Evolutionary conservation across 2,888 invertebrate genomes (phyloP).

Genomic region (Chesias legatella): DNA sequence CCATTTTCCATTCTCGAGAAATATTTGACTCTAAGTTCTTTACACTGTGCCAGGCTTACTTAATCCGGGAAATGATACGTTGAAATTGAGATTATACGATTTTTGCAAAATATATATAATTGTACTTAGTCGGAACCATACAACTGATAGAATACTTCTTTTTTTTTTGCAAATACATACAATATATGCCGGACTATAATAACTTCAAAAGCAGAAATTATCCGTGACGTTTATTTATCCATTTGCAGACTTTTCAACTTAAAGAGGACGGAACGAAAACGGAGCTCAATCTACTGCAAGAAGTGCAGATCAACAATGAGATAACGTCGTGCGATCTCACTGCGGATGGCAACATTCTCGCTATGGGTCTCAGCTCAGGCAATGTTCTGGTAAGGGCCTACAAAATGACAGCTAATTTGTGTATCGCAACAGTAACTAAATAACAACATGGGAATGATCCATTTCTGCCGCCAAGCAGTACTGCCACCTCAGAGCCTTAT

Average conservation of each 20-base stretch:
- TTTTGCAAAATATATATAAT: not conserved
- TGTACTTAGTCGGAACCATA: not conserved
- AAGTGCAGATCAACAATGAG: conserved; percentile 53
- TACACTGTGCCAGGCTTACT: too few relatives aligned
- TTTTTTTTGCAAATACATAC: too few relatives aligned
- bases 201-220: too few relatives aligned
- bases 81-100: not conserved
- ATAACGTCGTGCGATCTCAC: conserved; percentile 72
- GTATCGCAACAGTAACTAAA: too few relatives aligned
- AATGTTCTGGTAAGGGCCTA: conserved; percentile 78
- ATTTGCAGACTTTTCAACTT: conserved; percentile 57
- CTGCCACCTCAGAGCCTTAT: too few relatives aligned
- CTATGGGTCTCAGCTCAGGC: conserved; percentile 83
- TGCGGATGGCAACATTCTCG: conserved; percentile 79
- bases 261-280: conserved; percentile 34
- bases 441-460: too few relatives aligned
- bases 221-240: not conserved
- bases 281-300: conserved; percentile 48
- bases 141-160: too few relatives aligned
- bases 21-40: too few relatives aligned
- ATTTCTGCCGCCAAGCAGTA: too few relatives aligned
- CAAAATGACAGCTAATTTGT: not conserved
- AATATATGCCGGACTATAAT: too few relatives aligned
- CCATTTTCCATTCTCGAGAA: too few relatives aligned
- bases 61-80: too few relatives aligned